These are phyloP conservation scores for Bellardia pandia DNA, from an alignment of 2,888 invertebrate genomes.

Conservation along the genomic window DNA sequence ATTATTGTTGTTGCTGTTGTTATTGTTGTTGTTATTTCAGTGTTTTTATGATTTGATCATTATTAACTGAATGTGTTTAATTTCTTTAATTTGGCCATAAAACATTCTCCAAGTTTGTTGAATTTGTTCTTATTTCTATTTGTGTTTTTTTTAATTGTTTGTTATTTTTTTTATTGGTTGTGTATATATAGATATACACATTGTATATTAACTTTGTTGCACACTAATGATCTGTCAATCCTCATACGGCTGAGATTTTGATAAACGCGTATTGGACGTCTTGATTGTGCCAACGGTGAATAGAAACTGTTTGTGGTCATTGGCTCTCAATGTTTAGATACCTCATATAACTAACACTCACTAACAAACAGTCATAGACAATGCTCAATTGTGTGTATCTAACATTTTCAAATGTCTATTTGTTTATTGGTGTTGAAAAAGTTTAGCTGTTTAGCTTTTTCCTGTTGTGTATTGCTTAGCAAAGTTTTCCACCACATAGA, in stretches of 20 bases:
- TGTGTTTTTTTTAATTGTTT: background rate
- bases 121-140: conserved; percentile 15
- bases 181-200: conserved; percentile 40
- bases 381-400: background rate
- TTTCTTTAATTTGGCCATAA: conserved; percentile 25
- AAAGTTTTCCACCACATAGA: background rate
- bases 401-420: background rate
- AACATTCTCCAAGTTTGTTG: conserved; percentile 47
- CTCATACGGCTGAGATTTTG: conserved; percentile 9
- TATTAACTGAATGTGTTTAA: conserved; percentile 18
- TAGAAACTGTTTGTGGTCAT: conserved; percentile 60
- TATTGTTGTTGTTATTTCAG: conserved; percentile 6
- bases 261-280: conserved; percentile 13
- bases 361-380: background rate
- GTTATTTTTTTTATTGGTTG: conserved; percentile 25
- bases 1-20: background rate
- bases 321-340: conserved; percentile 23
- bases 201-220: conserved; percentile 21
- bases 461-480: background rate
- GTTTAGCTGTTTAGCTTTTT: conserved; percentile 10
- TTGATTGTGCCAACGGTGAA: conserved; percentile 16
- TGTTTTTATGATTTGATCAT: background rate
- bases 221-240: conserved; percentile 51
- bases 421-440: background rate
- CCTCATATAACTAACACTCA: background rate